Percentiles rank a stretch among this genome's conserved stretches.
Conservation (phyloP, 1,140 invertebrate species). For the Adoxophyes honmai region DNA sequence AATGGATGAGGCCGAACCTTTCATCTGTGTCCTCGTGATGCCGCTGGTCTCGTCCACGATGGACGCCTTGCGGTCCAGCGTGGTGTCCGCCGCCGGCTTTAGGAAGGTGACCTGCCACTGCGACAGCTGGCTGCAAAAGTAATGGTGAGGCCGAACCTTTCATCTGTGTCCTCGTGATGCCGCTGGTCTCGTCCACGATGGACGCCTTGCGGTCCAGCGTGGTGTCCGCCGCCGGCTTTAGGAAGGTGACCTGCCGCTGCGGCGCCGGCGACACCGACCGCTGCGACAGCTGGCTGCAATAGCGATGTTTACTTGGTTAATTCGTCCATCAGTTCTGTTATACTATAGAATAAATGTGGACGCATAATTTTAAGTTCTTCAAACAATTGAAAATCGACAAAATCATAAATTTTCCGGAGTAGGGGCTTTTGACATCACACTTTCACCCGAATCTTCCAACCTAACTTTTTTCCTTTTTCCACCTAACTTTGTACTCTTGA, state of each 20-base stretch:
- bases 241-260: conserved; percentile 61
- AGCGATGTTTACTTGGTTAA: neutral
- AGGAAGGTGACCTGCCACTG: conserved; percentile 64
- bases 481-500: no score
- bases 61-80: conserved; percentile 61
- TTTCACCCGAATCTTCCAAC: no score
- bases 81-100: conserved; percentile 61
- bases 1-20: no score
- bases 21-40: conserved; percentile 87
- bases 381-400: no score
- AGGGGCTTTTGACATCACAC: no score
- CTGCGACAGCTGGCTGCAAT: conserved; percentile 44
- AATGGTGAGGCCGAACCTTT: conserved; percentile 82
- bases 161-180: conserved; percentile 86
- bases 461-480: no score
- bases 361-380: no score
- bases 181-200: conserved; percentile 74
- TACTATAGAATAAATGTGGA: no score
- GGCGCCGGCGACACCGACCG: conserved; percentile 37
- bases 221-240: conserved; percentile 62
- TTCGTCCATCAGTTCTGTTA: no score
- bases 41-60: conserved; percentile 76
- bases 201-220: conserved; percentile 63
- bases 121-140: conserved; percentile 50
- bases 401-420: no score